Base-by-base conservation (phyloP, 2,113 vertebrate genomes). In the Thryonomys swinderianus region DNA sequence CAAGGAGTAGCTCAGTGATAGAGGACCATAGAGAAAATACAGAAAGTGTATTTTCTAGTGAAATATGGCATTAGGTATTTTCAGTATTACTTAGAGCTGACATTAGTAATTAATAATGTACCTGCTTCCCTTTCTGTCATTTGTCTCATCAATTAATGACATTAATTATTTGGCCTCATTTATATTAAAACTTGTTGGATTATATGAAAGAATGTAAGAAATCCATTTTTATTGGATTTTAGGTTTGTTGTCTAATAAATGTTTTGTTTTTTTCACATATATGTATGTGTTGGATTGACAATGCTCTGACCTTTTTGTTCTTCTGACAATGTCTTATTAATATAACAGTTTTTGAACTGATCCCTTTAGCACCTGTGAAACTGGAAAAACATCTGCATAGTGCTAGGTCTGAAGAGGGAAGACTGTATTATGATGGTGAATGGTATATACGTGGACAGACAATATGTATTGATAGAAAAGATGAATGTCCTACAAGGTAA, bases 381-480 rank as follows among this genome's bases (percentile, higher is more conserved):
- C 96, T 99, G 69, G 99, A 99, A 95, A 99, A 99, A 95, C 99
- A 99, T 86, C 98, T 99, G 62, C 99, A 99, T 42, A 99, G 99
- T 91, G 99, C 99, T 55, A 98, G 99, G 93, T 99, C 99, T 7
- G 99, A 99, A 98, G 99, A 99, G 53, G 99, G 99, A 83, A 99
- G 99, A 66, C 98, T 99, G 20, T 99, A 99, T 98, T 99, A 99
- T 88, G 99, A 99, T 93, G 99, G 99, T 82, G 99, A 99, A 96
- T 99, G 99, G 99, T 99, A 99, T 97, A 99, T 99, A 96, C 99
- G 99, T 94, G 99, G 99, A 82, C 99, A 99, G 94, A 98, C 99
- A 1, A 99, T 99, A 98, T 99, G 99, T 95, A 99, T 99, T 98
- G 99, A 99, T 98, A 99, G 99, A 97, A 99, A 99, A 98, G 99